phyloP scores from a whole-genome alignment of 2,888 invertebrate species.

The Pyralis farinalis region DNA sequence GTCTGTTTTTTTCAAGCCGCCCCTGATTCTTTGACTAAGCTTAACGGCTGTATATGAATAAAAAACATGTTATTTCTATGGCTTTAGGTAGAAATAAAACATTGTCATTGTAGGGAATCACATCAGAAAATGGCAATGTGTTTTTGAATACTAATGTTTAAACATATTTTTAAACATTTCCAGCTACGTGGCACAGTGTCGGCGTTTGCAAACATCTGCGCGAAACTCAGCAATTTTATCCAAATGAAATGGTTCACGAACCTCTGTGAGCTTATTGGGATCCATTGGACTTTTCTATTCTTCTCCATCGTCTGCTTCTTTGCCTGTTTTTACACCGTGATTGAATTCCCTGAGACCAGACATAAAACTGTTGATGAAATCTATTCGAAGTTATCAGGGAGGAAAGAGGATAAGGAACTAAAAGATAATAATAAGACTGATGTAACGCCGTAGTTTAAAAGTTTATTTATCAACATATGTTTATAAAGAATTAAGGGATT shows the following conservation, averaged over 20 bases:
- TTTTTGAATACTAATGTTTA: too few species aligned
- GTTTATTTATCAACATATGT: too few species aligned
- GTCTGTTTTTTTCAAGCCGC: too few species aligned
- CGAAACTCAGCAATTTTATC: slow-evolving; percentile 68
- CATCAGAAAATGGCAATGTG: too few species aligned
- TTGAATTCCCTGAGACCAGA: slow-evolving; percentile 65
- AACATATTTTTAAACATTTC: slow-evolving; percentile 17
- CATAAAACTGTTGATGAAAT: slow-evolving; percentile 63
- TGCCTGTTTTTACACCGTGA: slow-evolving; percentile 53
- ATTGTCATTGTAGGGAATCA: too few species aligned
- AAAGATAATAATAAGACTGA: slow-evolving; percentile 32
- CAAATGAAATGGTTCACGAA: slow-evolving; percentile 71
- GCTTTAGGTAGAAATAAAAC: too few species aligned
- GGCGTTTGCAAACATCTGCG: slow-evolving; percentile 63
- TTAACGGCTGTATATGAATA: too few species aligned
- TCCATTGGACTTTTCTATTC: slow-evolving; percentile 68
- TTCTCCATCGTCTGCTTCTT: slow-evolving; percentile 57
- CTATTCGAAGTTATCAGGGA: slow-evolving; percentile 52
- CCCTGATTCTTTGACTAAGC: too few species aligned
- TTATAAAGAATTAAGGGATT: too few species aligned
- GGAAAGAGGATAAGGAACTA: slow-evolving; percentile 19
- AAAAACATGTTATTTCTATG: too few species aligned
- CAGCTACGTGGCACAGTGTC: slow-evolving; percentile 71
- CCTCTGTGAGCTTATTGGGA: slow-evolving; percentile 56
- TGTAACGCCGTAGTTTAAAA: slow-evolving; percentile 34